Evolutionary conservation across 2,888 invertebrate genomes (phyloP).

Genomic region (Rotaria socialis): DNA sequence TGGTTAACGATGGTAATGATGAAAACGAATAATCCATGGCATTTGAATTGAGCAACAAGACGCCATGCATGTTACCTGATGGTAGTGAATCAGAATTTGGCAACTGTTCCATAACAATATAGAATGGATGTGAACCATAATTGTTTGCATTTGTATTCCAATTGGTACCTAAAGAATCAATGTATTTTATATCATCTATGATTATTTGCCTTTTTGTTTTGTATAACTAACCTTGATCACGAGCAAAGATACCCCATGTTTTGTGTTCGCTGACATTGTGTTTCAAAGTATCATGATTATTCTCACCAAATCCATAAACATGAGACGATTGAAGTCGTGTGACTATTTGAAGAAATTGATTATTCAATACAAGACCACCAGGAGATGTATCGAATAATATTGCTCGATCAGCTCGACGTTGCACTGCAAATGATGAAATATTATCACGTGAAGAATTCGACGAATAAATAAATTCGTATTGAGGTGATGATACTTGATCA

Average conservation of each 20-base stretch:
- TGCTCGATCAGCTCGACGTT: slow-evolving; percentile 28
- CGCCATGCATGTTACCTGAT: slow-evolving; percentile 67
- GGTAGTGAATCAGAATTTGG: not conserved
- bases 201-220: too few relatives aligned
- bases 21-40: slow-evolving; percentile 60
- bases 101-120: slow-evolving; percentile 68
- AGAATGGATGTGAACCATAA: slow-evolving; percentile 79
- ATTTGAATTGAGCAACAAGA: slow-evolving; percentile 75
- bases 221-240: slow-evolving; percentile 28
- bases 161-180: not conserved
- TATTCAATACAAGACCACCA: slow-evolving; percentile 58
- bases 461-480: not conserved
- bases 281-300: slow-evolving; percentile 49
- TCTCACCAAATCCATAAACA: slow-evolving; percentile 49
- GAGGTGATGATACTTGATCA: not conserved
- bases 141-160: slow-evolving; percentile 62
- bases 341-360: slow-evolving; percentile 61
- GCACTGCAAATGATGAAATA: slow-evolving; percentile 39
- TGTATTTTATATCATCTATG: too few relatives aligned
- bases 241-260: slow-evolving; percentile 45
- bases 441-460: not conserved
- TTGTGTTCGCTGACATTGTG: slow-evolving; percentile 46
- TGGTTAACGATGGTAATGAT: slow-evolving; percentile 55
- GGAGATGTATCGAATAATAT: slow-evolving; percentile 51
- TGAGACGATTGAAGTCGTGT: slow-evolving; percentile 57